Evolutionary conservation across 2,113 vertebrate genomes (phyloP).

Genomic region (Pachyramphus minor): DNA sequence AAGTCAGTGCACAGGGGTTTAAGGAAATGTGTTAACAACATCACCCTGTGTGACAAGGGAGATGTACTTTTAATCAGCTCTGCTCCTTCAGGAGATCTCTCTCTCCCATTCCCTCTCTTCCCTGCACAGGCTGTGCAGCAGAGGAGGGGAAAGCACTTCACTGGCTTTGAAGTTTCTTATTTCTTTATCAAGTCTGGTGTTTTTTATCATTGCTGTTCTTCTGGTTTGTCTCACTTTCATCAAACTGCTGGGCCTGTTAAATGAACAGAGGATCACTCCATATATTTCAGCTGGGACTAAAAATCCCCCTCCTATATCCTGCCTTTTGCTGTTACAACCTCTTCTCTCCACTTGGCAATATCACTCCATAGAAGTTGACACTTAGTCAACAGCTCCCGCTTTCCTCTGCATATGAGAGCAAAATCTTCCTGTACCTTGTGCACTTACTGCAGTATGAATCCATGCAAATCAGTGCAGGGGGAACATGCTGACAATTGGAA

Average conservation of each 20-base stretch:
- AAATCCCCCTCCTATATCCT: neutral
- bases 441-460: neutral
- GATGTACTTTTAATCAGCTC: neutral
- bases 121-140: neutral
- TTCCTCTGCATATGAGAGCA: neutral
- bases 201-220: neutral
- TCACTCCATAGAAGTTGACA: neutral
- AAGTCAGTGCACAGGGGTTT: neutral
- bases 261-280: neutral
- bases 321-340: neutral
- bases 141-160: neutral
- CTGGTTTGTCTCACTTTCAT: slow-evolving; percentile 18
- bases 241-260: neutral
- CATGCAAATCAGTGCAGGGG: neutral
- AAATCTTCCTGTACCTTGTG: neutral
- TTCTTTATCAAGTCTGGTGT: neutral
- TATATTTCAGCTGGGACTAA: neutral
- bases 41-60: neutral
- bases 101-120: neutral
- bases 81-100: neutral
- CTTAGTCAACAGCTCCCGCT: neutral
- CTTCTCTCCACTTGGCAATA: neutral
- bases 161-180: neutral
- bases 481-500: neutral
- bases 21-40: neutral